These are phyloP conservation scores for Machaerirhynchus nigripectus DNA, from an alignment of 2,113 vertebrate genomes.

Conservation along the genomic window DNA sequence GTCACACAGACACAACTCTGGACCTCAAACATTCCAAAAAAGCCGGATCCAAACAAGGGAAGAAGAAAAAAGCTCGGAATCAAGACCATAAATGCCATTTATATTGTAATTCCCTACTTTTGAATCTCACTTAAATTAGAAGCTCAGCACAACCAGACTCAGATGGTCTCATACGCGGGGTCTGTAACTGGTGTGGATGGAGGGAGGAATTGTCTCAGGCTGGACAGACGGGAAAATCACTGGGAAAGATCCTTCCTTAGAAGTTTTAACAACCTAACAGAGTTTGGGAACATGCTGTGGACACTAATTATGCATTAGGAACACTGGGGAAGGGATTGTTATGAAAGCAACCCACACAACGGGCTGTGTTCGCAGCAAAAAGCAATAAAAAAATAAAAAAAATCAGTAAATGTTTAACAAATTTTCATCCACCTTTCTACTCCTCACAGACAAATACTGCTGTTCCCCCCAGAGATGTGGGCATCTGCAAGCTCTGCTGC, in stretches of 20 bases:
- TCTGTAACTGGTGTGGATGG: rapidly evolving
- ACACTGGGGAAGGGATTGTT: not conserved
- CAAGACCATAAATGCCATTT: not conserved
- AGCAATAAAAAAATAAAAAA: too few species aligned
- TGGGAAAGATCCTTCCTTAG: not conserved
- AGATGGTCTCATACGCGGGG: rapidly evolving
- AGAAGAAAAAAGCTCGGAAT: not conserved
- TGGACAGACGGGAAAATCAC: not conserved
- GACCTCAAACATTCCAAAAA: not conserved
- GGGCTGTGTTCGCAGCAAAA: not conserved
- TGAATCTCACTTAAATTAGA: not conserved
- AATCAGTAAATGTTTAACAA: not conserved
- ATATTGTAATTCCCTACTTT: not conserved
- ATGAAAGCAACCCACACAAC: not conserved
- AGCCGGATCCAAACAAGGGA: not conserved
- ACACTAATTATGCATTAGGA: not conserved
- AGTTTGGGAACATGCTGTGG: not conserved
- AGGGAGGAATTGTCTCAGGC: not conserved
- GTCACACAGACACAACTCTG: rapidly evolving
- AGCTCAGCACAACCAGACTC: not conserved
- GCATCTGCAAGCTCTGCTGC: not conserved
- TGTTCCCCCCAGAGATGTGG: not conserved
- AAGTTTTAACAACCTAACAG: not conserved
- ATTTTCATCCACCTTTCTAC: not conserved
- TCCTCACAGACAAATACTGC: not conserved